These are phyloP conservation scores for Microcaecilia unicolor DNA, from an alignment of 2,797 vertebrate genomes.

Conservation along the genomic window DNA sequence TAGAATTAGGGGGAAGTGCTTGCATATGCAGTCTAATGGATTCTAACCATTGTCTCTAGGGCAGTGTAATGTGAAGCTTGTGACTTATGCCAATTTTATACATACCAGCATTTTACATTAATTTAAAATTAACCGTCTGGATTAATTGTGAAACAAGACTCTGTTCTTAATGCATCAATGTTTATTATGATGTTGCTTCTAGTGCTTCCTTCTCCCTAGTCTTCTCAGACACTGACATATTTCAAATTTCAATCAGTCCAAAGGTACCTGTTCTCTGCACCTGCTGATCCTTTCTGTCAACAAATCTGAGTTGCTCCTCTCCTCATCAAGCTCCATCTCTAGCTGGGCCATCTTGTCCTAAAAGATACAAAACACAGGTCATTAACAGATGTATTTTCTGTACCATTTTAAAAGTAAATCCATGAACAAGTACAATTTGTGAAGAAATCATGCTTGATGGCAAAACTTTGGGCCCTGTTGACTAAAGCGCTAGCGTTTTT, in stretches of 20 bases:
- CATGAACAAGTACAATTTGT: too few relatives aligned
- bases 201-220: neutral
- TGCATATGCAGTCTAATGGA: too few relatives aligned
- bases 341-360: constrained; percentile 82
- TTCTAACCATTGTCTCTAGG: too few relatives aligned
- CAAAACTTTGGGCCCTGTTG: too few relatives aligned
- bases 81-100: too few relatives aligned
- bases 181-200: neutral
- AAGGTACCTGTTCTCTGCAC: constrained; percentile 89
- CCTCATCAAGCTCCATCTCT: constrained; percentile 88
- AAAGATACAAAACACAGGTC: constrained; percentile 12
- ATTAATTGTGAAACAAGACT: neutral
- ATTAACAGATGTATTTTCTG: too few relatives aligned
- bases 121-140: too few relatives aligned
- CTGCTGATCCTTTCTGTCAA: constrained; percentile 80
- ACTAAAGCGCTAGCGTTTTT: too few relatives aligned
- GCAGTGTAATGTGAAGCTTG: too few relatives aligned
- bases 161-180: neutral
- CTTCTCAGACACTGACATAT: neutral
- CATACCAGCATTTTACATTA: too few relatives aligned
- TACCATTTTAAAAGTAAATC: neutral
- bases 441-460: too few relatives aligned
- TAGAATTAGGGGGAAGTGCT: too few relatives aligned
- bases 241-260: neutral
- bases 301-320: constrained; percentile 80